phyloP scores from a whole-genome alignment of 2,797 vertebrate genomes.

The Denticeps clupeoides region DNA sequence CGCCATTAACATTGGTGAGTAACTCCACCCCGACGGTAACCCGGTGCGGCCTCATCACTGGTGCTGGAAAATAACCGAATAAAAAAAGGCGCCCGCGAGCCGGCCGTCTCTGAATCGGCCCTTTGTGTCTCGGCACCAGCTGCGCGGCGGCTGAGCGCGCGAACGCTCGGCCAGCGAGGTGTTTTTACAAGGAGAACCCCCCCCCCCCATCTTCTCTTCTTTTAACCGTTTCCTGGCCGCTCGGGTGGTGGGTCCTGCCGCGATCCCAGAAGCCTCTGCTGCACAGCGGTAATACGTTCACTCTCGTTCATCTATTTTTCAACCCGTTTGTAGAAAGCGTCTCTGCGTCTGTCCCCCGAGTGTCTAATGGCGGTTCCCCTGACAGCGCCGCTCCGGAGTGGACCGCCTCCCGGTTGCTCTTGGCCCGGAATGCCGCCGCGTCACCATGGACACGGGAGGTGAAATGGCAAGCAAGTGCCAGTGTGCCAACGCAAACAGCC shows the following conservation, averaged over 20 bases:
- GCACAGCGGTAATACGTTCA: too few species aligned
- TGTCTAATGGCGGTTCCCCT: background rate
- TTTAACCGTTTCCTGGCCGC: conserved; percentile 38
- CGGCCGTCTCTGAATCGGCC: conserved; percentile 52
- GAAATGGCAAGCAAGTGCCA: conserved; percentile 29
- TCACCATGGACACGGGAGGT: conserved; percentile 17
- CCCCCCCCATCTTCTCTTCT: conserved; percentile 48
- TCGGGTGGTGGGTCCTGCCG: too few species aligned
- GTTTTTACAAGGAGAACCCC: conserved; percentile 37
- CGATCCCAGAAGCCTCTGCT: too few species aligned
- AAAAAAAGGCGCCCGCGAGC: conserved; percentile 42
- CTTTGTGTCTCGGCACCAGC: conserved; percentile 56
- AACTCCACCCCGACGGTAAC: too few species aligned
- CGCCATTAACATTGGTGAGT: conserved; percentile 93
- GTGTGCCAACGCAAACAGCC: conserved; percentile 24
- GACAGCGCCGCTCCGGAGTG: conserved; percentile 1
- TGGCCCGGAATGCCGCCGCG: conserved; percentile 23
- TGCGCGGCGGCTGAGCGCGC: conserved; percentile 39
- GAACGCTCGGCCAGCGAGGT: conserved; percentile 27
- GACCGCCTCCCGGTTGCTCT: conserved; percentile 28
- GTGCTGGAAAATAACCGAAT: conserved; percentile 44
- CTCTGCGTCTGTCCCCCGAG: too few species aligned
- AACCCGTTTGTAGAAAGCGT: too few species aligned
- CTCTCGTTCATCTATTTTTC: too few species aligned
- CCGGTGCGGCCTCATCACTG: too few species aligned